Evolutionary conservation across 2,888 invertebrate genomes (phyloP), one percentile per base, ranked within the genome.

Genomic region (Drosophila anceps): DNA sequence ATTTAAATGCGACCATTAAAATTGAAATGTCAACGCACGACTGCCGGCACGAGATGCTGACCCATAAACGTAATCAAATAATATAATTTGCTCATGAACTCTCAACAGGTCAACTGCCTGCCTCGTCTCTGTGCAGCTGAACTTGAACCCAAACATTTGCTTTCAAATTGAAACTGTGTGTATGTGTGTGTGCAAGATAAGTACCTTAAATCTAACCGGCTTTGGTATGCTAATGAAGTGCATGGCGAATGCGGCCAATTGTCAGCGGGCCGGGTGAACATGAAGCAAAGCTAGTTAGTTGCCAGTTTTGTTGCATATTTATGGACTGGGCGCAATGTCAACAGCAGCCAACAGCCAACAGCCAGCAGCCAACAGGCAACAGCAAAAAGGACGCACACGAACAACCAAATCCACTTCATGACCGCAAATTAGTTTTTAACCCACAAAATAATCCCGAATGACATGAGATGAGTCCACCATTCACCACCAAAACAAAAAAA

Each of bases 391-490:
- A 65, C 63, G 72, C 73, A 63, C 61, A 76, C 51, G 58, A 69
- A 64, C 69, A 54, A 24, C 60, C 68, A 71, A 86, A 88, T 88
- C 88, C 84, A 88, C 80, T 88, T 84, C 82, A 86, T 84, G 84
- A 79, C 78, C 84, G 89, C 84, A 88, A 88, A 90, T 88, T 88
- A 88, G 90, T 89, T 90, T 85, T 83, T 82, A 86, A 81, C 90
- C 87, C 90, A 89, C 87, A 88, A 84, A 88, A 88, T 90, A 88
- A 88, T 90, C 84, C 84, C 90, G 74, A 88, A 88, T 88, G 90
- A 90, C 88, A 88, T 82, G 86, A 88, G 90, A 82, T 67, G 80
- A 60, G 63, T 66, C 39, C 67, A 50, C 55, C 46, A 80, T 63
- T 68, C 68, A 63, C 53, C 76, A 53, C 61, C 61, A 41, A 68